Conservation (phyloP, 2,113 vertebrate species). For the Lophura nycthemera region DNA sequence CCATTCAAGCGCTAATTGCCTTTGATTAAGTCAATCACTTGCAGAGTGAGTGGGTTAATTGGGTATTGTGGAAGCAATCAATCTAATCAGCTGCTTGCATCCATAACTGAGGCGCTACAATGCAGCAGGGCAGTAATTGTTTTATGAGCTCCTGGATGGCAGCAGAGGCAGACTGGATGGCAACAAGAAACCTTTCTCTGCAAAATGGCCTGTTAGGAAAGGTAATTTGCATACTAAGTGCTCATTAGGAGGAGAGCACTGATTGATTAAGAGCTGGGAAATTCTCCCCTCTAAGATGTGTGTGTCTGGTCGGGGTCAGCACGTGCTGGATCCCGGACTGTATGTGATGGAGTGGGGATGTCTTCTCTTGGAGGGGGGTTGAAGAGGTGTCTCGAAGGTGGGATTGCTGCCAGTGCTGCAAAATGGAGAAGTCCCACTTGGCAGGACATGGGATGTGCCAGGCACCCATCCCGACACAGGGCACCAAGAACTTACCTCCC, state of each 20-base stretch:
- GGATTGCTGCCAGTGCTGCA: not conserved
- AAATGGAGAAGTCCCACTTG: not conserved
- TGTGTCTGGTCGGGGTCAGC: not conserved
- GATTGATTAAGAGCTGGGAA: conserved; percentile 24
- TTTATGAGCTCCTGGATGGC: conserved; percentile 63
- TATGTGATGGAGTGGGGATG: not conserved
- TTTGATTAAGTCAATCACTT: conserved; percentile 68
- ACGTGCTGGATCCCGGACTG: not conserved
- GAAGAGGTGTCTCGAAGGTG: not conserved
- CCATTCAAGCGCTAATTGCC: conserved; percentile 63
- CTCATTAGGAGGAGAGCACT: not conserved
- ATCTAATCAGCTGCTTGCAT: conserved; percentile 54
- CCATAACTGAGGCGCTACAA: not conserved
- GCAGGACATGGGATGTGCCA: fast-evolving
- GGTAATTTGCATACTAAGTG: conserved; percentile 32
- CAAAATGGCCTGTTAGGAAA: conserved; percentile 29
- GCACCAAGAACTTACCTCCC: not conserved
- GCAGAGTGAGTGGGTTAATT: conserved; percentile 69
- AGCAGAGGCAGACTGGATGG: conserved; percentile 49
- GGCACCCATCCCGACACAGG: fast-evolving
- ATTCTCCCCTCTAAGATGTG: fast-evolving
- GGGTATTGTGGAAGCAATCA: conserved; percentile 71
- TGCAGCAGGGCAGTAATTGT: conserved; percentile 55
- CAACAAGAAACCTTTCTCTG: conserved; percentile 12
- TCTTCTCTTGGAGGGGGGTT: not conserved